Evolutionary conservation across 2,888 invertebrate genomes (phyloP).

Genomic region (Meghimatium bilineatum): DNA sequence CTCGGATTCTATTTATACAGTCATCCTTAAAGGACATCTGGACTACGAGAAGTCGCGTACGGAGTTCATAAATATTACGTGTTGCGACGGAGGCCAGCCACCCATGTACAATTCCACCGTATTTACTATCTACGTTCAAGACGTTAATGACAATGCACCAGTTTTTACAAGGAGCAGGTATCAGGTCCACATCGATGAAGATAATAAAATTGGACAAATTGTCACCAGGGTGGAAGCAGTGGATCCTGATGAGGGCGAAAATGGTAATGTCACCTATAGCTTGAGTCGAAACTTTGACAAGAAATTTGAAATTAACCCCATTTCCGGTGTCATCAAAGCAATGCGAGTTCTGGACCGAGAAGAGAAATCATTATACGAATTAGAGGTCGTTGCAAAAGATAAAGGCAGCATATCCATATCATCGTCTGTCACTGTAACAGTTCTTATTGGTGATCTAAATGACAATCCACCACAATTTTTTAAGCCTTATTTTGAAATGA

Average conservation of each 20-base stretch:
- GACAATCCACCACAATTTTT: conserved; percentile 79
- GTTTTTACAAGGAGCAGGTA: conserved; percentile 52
- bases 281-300: conserved; percentile 47
- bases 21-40: conserved; percentile 52
- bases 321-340: conserved; percentile 58
- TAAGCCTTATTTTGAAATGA: conserved; percentile 50
- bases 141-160: conserved; percentile 59
- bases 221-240: conserved; percentile 56
- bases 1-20: conserved; percentile 55
- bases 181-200: conserved; percentile 51
- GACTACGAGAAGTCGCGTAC: conserved; percentile 55
- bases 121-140: conserved; percentile 54
- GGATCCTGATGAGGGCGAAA: conserved; percentile 59
- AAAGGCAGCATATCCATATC: conserved; percentile 82
- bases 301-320: conserved; percentile 55
- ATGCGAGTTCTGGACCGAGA: conserved; percentile 62
- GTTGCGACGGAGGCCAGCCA: conserved; percentile 56
- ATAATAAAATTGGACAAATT: conserved; percentile 52
- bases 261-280: conserved; percentile 57
- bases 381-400: conserved; percentile 90
- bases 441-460: conserved; percentile 95
- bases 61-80: conserved; percentile 56
- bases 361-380: conserved; percentile 85
- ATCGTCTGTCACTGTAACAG: conserved; percentile 92
- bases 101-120: conserved; percentile 51